Base-by-base conservation (phyloP, 2,113 vertebrate species). In the Syngnathus floridae region DNA sequence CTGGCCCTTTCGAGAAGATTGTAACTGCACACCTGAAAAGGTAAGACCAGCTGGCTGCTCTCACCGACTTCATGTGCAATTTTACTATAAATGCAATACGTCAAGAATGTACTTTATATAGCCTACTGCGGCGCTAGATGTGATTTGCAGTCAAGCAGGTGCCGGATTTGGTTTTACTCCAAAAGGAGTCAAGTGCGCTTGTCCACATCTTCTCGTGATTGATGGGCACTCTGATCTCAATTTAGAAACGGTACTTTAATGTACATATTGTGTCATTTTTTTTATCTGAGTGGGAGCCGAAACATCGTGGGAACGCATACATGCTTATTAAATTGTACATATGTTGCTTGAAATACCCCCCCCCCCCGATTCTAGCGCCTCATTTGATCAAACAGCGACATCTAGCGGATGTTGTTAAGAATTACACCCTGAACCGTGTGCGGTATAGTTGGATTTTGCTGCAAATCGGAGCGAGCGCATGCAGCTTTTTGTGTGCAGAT, bases 1-100 rank as follows among this genome's bases (percentile, higher is more conserved):
- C 8, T 95, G 94, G 92, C 92, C 92, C 3, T 93, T 92, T 59
- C 85, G 54, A 63, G 88, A 92, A 45, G 92, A 91, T 35, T 92
- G 91, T 65, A 88, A 85, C 60, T 92, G 90, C 62, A 89, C 89
- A 35, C 92, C 92, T 0, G 92, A 91, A 31, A 91, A 92, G 70
- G 91, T 92, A 88, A 66, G 22, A 4, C 26, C 2, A 9, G 11
- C 5, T 54, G 7, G 5, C n/a, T n/a, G n/a, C n/a, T n/a, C n/a
- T n/a, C n/a, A 7, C 12, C n/a, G 3, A 8, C 31, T 36, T n/a
- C n/a, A n/a, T n/a, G n/a, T n/a, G n/a, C n/a, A n/a, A n/a, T n/a
- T n/a, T 16, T 62, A 48, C 38, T 49, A 9, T 9, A 8, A 48
- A 48, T 48, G 5, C 26, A 31, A 31, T 3, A 31, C 26, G 26